A percentile compares a stretch with the other conserved stretches of the same genome.
These are phyloP conservation scores for Anguilla marmorata DNA, from an alignment of 2,797 vertebrate species.

Conservation along the genomic window DNA sequence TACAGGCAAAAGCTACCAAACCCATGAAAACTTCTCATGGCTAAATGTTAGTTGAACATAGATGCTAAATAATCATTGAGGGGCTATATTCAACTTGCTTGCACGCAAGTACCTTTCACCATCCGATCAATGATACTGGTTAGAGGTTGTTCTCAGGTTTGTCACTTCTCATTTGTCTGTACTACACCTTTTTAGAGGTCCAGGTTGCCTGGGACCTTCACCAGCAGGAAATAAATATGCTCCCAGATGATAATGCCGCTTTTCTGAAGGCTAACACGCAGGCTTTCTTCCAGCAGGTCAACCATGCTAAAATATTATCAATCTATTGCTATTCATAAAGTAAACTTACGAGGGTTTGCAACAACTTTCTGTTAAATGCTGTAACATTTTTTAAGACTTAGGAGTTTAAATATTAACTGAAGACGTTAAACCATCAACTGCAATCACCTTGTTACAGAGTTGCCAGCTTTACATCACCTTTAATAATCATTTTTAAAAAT, in stretches of 20 bases:
- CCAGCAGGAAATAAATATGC: neutral
- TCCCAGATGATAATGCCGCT: neutral
- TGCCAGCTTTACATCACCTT: no score
- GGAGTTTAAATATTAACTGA: no score
- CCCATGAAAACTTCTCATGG: no score
- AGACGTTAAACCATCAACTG: no score
- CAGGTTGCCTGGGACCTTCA: neutral
- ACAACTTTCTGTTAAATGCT: neutral
- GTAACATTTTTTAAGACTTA: no score
- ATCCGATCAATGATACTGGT: neutral
- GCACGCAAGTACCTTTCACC: neutral
- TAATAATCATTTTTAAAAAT: neutral
- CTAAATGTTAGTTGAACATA: no score
- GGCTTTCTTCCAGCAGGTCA: neutral
- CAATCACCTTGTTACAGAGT: no score
- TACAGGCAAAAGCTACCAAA: no score
- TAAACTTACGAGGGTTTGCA: neutral
- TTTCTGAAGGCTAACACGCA: neutral
- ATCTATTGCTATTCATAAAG: neutral
- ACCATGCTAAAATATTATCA: neutral
- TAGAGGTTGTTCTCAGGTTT: neutral
- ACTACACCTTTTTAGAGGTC: neutral
- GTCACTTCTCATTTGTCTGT: neutral
- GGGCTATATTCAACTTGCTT: neutral
- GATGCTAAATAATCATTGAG: neutral